These are phyloP conservation scores for Pseudocheirus occidentalis DNA, from an alignment of 2,797 vertebrate species.

Conservation along the genomic window DNA sequence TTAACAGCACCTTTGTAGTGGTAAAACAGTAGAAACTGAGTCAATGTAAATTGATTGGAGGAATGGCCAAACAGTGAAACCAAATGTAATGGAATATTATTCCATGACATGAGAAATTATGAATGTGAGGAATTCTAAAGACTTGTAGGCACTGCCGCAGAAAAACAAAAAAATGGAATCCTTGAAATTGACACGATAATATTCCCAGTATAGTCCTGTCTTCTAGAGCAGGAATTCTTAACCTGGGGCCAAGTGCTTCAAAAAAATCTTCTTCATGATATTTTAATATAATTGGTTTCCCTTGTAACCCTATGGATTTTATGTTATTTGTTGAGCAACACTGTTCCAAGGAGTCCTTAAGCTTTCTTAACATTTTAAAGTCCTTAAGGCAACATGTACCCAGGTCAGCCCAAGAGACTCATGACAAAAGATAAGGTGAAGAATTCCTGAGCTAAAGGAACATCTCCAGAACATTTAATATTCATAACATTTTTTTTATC, in stretches of 20 bases:
- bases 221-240: not conserved
- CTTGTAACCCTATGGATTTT: not conserved
- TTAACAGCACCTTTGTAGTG: not conserved
- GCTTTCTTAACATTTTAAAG: not conserved
- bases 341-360: not conserved
- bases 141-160: not conserved
- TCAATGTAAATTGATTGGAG: not conserved
- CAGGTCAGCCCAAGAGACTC: not conserved
- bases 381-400: not conserved
- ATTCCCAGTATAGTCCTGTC: not conserved
- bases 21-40: not conserved
- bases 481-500: not conserved
- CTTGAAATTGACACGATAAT: not conserved
- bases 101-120: not conserved
- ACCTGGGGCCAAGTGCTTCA: not conserved
- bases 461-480: not conserved
- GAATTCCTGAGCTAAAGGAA: not conserved
- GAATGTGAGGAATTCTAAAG: not conserved
- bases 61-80: not conserved
- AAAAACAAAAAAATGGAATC: not conserved
- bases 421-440: not conserved
- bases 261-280: not conserved
- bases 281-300: not conserved
- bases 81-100: not conserved
- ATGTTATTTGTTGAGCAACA: not conserved